Conservation (phyloP, 1,140 invertebrate genomes). For the Tachypleus tridentatus region DNA sequence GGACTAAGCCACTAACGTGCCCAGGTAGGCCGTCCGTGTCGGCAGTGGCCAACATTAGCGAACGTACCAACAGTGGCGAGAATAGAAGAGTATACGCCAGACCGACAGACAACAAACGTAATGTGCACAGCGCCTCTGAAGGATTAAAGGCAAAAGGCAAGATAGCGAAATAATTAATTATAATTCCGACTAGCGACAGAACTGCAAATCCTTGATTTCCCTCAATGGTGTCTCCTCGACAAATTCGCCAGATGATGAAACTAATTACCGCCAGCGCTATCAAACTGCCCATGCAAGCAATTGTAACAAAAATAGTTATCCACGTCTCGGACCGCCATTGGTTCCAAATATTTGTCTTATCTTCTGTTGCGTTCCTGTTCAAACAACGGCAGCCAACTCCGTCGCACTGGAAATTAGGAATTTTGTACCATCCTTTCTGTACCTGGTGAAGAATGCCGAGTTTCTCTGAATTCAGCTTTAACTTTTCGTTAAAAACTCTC, state of each 20-base stretch:
- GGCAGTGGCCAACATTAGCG: slow-evolving; percentile 44
- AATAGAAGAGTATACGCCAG: slow-evolving; percentile 42
- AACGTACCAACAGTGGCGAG: slow-evolving; percentile 43
- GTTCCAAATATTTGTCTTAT: slow-evolving; percentile 20
- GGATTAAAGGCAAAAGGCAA: slow-evolving; percentile 43
- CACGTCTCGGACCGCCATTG: slow-evolving; percentile 34
- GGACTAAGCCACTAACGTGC: slow-evolving; percentile 47
- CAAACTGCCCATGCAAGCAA: slow-evolving; percentile 36
- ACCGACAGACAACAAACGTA: slow-evolving; percentile 40
- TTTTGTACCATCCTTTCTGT: slow-evolving; percentile 15
- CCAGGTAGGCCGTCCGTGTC: slow-evolving; percentile 43
- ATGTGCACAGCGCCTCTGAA: slow-evolving; percentile 32
- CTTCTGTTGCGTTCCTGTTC: slow-evolving; percentile 3
- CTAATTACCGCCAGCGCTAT: slow-evolving; percentile 35
- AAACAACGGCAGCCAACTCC: slow-evolving; percentile 5
- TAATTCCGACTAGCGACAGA: slow-evolving; percentile 35
- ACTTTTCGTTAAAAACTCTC: slow-evolving; percentile 1
- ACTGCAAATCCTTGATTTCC: slow-evolving; percentile 43
- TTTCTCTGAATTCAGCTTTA: slow-evolving; percentile 9
- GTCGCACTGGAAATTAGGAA: slow-evolving; percentile 12
- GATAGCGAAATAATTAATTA: slow-evolving; percentile 40
- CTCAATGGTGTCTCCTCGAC: slow-evolving; percentile 39
- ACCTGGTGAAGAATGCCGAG: slow-evolving; percentile 10
- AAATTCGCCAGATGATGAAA: slow-evolving; percentile 41
- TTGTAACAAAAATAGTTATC: slow-evolving; percentile 38